phyloP scores from a whole-genome alignment of 2,888 invertebrate genomes.

The Drosophila paramelanica region DNA sequence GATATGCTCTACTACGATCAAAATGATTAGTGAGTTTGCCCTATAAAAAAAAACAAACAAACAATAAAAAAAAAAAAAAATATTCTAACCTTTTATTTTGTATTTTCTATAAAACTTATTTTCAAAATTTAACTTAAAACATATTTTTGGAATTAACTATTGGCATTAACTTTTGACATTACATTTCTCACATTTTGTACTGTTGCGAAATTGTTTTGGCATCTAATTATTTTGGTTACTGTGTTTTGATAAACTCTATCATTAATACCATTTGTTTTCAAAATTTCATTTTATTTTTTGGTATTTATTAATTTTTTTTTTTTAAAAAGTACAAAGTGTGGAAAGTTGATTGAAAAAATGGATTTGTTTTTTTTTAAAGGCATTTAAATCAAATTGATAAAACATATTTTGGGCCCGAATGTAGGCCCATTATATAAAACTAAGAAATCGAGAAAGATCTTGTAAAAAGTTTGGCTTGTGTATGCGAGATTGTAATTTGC shows the following conservation, averaged over 20 bases:
- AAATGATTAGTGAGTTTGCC: constrained; percentile 83
- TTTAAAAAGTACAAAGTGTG: constrained; percentile 65
- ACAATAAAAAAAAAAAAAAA: constrained; percentile 15
- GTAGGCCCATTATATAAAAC: constrained; percentile 20
- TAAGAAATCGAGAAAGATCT: constrained; percentile 38
- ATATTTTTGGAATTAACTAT: constrained; percentile 66
- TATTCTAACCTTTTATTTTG: constrained; percentile 26
- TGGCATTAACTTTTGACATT: constrained; percentile 21
- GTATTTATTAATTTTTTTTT: neutral
- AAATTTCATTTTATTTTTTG: constrained; percentile 36
- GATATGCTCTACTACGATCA: constrained; percentile 83
- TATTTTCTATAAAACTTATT: constrained; percentile 1
- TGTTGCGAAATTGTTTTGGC: constrained; percentile 49
- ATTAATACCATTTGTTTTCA: constrained; percentile 13
- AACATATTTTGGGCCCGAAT: constrained; percentile 11
- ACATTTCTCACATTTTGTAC: constrained; percentile 68
- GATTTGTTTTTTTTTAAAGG: constrained; percentile 25
- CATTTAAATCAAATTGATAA: constrained; percentile 44
- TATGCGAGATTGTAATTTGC: constrained; percentile 73
- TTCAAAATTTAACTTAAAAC: constrained; percentile 37
- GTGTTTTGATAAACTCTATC: constrained; percentile 31
- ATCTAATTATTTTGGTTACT: constrained; percentile 59
- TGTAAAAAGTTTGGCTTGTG: constrained; percentile 65
- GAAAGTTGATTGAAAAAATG: constrained; percentile 27
- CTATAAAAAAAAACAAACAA: constrained; percentile 22